Percentiles rank a stretch among this genome's conserved stretches.
phyloP scores from a whole-genome alignment of 2,888 invertebrate species.

The Eupithecia inturbata region DNA sequence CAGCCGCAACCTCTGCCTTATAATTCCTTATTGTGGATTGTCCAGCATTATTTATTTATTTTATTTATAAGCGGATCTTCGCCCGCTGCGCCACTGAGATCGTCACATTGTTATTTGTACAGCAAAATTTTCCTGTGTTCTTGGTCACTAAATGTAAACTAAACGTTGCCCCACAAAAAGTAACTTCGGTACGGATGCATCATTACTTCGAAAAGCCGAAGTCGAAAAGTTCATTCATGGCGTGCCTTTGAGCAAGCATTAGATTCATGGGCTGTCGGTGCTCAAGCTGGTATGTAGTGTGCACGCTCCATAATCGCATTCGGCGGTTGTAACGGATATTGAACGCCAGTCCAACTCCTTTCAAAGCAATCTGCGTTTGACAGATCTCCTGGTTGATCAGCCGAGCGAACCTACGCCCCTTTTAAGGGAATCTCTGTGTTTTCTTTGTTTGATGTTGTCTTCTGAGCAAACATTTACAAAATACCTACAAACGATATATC shows the following conservation, averaged over 20 bases:
- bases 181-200: background rate
- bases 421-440: conserved; percentile 35
- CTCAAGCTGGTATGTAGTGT: background rate
- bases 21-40: no score
- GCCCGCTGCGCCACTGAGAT: no score
- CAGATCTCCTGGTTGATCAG: conserved; percentile 70
- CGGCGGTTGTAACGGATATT: conserved; percentile 52
- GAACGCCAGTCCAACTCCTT: conserved; percentile 62
- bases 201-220: background rate
- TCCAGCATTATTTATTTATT: no score
- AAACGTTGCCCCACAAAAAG: background rate
- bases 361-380: conserved; percentile 71
- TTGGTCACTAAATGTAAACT: no score
- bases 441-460: conserved; percentile 49
- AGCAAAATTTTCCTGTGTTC: no score
- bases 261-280: conserved; percentile 8
- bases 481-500: background rate
- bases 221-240: background rate
- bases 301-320: conserved; percentile 48
- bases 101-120: no score
- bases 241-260: conserved; percentile 11
- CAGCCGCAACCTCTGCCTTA: no score
- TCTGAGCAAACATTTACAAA: conserved; percentile 18
- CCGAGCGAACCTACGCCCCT: conserved; percentile 57
- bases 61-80: no score